These are phyloP conservation scores for Dolomedes plantarius DNA, from an alignment of 2,888 invertebrate species.

Conservation along the genomic window DNA sequence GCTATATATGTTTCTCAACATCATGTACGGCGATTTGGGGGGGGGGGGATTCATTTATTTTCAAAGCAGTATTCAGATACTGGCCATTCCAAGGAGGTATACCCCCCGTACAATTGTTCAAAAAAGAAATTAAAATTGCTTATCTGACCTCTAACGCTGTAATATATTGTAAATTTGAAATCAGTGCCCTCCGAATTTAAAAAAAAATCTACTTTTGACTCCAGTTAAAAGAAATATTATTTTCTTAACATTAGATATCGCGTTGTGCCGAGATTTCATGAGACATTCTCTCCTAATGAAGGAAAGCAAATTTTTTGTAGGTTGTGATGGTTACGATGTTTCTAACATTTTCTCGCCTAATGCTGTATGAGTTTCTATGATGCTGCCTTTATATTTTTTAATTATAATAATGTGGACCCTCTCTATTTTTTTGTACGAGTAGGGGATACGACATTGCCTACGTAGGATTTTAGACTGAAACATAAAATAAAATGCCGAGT, in stretches of 20 bases:
- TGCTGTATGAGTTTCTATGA: constrained; percentile 51
- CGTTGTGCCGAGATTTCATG: neutral
- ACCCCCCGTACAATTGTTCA: too few relatives aligned
- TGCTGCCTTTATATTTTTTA: constrained; percentile 66
- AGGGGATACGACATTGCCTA: constrained; percentile 35
- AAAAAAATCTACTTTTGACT: too few relatives aligned
- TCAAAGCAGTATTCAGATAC: too few relatives aligned
- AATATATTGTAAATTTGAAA: too few relatives aligned
- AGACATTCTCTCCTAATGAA: neutral
- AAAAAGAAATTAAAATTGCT: too few relatives aligned
- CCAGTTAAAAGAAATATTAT: too few relatives aligned
- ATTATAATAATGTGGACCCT: constrained; percentile 27
- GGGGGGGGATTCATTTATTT: too few relatives aligned
- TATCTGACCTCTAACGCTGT: too few relatives aligned
- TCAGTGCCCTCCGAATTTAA: too few relatives aligned
- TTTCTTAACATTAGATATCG: neutral
- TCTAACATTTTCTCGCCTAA: constrained; percentile 46
- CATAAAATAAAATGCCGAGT: neutral
- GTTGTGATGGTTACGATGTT: constrained; percentile 24
- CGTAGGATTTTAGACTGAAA: constrained; percentile 37
- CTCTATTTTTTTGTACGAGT: constrained; percentile 48
- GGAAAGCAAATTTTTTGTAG: constrained; percentile 5
- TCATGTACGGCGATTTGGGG: too few relatives aligned
- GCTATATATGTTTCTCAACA: too few relatives aligned
- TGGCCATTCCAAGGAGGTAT: too few relatives aligned